These are phyloP conservation scores for Globodera rostochiensis DNA, from an alignment of 1,140 invertebrate genomes.

Conservation along the genomic window DNA sequence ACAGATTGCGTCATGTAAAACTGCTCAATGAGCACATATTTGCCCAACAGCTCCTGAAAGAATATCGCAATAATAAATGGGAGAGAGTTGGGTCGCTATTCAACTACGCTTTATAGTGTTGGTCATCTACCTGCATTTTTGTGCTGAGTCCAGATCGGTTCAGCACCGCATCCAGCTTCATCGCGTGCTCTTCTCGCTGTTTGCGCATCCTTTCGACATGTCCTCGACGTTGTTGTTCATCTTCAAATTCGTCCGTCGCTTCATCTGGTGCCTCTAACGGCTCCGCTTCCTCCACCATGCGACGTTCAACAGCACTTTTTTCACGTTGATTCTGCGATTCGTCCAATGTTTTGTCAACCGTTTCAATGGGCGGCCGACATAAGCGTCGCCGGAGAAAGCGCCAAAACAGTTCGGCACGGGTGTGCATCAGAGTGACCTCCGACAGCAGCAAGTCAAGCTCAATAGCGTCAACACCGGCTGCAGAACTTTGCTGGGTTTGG, in stretches of 20 bases:
- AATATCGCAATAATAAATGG: neutral
- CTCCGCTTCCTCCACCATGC: neutral
- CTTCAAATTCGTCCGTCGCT: constrained; percentile 33
- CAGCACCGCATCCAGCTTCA: constrained; percentile 67
- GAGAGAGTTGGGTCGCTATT: neutral
- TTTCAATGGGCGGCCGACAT: constrained; percentile 66
- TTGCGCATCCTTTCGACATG: constrained; percentile 51
- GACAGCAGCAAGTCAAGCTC: constrained; percentile 83
- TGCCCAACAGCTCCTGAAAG: constrained; percentile 81
- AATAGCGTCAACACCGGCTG: constrained; percentile 75
- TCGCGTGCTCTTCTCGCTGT: constrained; percentile 73
- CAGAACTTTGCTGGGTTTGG: constrained; percentile 1
- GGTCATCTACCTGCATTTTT: constrained; percentile 45
- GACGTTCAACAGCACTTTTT: neutral
- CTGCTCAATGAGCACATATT: constrained; percentile 88
- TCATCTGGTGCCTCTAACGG: constrained; percentile 6
- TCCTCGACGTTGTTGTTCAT: constrained; percentile 43
- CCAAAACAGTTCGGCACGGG: constrained; percentile 85
- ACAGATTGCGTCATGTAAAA: constrained; percentile 95
- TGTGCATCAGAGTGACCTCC: constrained; percentile 88
- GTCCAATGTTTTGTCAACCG: constrained; percentile 14
- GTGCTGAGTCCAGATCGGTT: constrained; percentile 47
- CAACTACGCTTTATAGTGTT: constrained; percentile 12
- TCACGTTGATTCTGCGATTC: neutral
- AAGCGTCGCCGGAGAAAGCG: constrained; percentile 81